Conservation (phyloP, 2,888 invertebrate species). For the Macrophya alboannulata region DNA sequence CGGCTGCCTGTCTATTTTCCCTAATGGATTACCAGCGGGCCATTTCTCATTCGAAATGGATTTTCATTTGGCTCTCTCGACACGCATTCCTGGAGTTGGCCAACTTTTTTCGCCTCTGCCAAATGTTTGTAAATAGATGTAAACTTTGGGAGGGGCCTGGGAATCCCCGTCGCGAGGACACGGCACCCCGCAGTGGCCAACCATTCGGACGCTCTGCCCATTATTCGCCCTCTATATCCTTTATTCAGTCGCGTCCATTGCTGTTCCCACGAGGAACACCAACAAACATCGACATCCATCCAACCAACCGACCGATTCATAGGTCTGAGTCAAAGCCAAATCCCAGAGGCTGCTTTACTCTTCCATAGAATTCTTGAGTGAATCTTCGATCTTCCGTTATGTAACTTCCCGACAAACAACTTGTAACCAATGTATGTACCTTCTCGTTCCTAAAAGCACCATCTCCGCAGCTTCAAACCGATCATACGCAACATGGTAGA, state of each 20-base stretch:
- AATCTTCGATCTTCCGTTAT: slow-evolving; percentile 30
- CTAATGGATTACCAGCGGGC: slow-evolving; percentile 62
- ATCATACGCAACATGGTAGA: too few relatives aligned
- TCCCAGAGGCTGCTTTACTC: not conserved
- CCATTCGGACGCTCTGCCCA: slow-evolving; percentile 60
- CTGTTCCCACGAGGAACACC: slow-evolving; percentile 39
- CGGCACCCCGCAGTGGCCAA: slow-evolving; percentile 74
- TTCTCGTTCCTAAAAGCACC: not conserved
- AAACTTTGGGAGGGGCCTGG: slow-evolving; percentile 73
- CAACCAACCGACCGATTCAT: slow-evolving; percentile 19
- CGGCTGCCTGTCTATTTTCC: slow-evolving; percentile 54
- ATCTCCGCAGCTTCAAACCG: not conserved
- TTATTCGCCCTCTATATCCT: slow-evolving; percentile 61
- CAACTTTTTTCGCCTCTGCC: slow-evolving; percentile 61
- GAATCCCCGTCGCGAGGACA: slow-evolving; percentile 75
- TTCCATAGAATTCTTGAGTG: slow-evolving; percentile 8
- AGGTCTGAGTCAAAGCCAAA: slow-evolving; percentile 8
- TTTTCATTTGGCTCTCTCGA: slow-evolving; percentile 50
- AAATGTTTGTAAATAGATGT: slow-evolving; percentile 77
- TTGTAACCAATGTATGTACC: not conserved
- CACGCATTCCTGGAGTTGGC: slow-evolving; percentile 56
- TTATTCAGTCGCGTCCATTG: slow-evolving; percentile 56
- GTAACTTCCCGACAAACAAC: not conserved
- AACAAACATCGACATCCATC: slow-evolving; percentile 20
- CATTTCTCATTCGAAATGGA: slow-evolving; percentile 73